Base-by-base conservation (phyloP, 2,888 invertebrate genomes). In the Lissocephala sabroskyi region DNA sequence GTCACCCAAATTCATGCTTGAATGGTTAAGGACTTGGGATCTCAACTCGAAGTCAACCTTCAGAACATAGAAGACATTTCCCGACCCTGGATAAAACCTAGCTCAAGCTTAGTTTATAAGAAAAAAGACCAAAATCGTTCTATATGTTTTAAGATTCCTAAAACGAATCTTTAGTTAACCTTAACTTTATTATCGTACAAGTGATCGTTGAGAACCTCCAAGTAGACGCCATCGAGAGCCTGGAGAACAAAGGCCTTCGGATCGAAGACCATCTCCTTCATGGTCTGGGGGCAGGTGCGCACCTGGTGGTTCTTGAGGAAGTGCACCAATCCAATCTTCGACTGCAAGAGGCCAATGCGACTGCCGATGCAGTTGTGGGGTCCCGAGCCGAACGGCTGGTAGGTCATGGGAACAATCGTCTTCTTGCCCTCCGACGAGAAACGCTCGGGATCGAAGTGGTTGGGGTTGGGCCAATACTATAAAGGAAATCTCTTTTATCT, bases 341-440 rank as follows among this genome's bases (percentile, higher is more conserved):
- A 35, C 41, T 84, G 82, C 1, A 84, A 56, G 2, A 82, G 40
- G 1, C 81, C 84, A 42, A 84, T 80, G 1, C 84, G 75, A 37
- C 75, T 81, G 13, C 84, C 84, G 47, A 84, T 82, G 47, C 84
- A 84, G 46, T 80, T 81, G 39, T 78, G 82, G 0, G 82, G 82
- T 0, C 84, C 84, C 4, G 54, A 44, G 0, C 84, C 84, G 14
- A 84, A 84, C 1, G 84, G 84, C 17, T 76, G 46, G 49, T 82
- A 81, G 0, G 75, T 59, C 67, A 79, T 81, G 2, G 79, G 52
- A 1, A 48, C 50, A 17, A 81, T 67, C 0, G 52, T 46, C 13
- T 66, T 65, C 23, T 75, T 79, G 13, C 83, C 82, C 35, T 76
- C 74, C 0, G 74, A 39, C 2, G 80, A 68, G 51, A 84, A 84